Evolutionary conservation across 1,140 invertebrate species (phyloP).

Genomic region (Proales similis): DNA sequence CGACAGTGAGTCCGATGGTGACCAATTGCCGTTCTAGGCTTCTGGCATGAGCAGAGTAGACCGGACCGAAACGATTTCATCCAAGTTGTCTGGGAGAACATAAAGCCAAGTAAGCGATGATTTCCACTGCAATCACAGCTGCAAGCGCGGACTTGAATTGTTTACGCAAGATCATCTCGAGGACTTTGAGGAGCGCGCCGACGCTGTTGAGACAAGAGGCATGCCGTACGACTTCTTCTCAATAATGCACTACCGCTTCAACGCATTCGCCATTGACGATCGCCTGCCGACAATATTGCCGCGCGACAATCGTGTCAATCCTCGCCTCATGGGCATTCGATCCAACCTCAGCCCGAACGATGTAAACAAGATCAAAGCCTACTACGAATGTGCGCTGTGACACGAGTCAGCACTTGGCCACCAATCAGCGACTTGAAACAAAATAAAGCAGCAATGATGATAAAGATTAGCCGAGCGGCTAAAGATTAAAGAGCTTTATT

Average conservation of each 20-base stretch:
- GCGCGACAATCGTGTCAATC: constrained; percentile 11
- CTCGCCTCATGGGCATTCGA: constrained; percentile 4
- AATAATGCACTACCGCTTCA: constrained; percentile 35
- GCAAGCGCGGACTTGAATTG: background rate
- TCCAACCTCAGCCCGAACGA: constrained; percentile 15
- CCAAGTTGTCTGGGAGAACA: constrained; percentile 46
- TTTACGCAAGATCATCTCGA: constrained; percentile 1
- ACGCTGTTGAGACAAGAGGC: constrained; percentile 19
- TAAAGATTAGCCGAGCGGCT: no score
- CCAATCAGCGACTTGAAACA: no score
- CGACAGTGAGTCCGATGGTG: no score
- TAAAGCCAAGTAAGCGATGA: constrained; percentile 41
- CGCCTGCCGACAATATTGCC: constrained; percentile 19
- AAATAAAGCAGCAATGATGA: no score
- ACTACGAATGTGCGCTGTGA: background rate
- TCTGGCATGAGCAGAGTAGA: constrained; percentile 52
- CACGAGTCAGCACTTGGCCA: no score
- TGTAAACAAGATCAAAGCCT: constrained; percentile 24
- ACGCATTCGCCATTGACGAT: constrained; percentile 14
- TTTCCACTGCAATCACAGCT: constrained; percentile 4
- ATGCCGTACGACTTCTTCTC: constrained; percentile 34
- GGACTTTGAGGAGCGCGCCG: constrained; percentile 12
- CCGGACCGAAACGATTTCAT: constrained; percentile 50
- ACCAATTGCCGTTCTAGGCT: no score
- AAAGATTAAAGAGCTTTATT: no score